These are phyloP conservation scores for Biston stratarius DNA, from an alignment of 2,888 invertebrate species.

Conservation along the genomic window DNA sequence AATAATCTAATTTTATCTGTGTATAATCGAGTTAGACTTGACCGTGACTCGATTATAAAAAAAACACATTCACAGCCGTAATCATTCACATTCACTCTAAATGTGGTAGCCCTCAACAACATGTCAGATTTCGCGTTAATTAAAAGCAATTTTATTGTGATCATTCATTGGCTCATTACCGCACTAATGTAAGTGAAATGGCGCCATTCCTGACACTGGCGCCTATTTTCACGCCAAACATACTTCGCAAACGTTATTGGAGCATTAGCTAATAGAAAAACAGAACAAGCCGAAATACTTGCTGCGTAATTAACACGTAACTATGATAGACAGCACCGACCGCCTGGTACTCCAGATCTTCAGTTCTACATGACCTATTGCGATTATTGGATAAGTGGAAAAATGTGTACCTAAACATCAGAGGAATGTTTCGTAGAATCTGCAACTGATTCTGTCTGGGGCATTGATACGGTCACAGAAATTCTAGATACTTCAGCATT, in stretches of 20 bases:
- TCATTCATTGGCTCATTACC: slow-evolving; percentile 24
- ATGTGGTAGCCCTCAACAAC: slow-evolving; percentile 28
- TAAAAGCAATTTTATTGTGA: slow-evolving; percentile 30
- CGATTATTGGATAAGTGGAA: slow-evolving; percentile 45
- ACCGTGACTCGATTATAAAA: slow-evolving; percentile 18
- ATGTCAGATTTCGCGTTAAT: slow-evolving; percentile 17
- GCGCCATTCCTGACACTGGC: slow-evolving; percentile 22
- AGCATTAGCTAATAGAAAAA: slow-evolving; percentile 39
- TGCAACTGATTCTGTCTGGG: slow-evolving; percentile 28
- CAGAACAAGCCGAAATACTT: slow-evolving; percentile 36
- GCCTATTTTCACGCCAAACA: slow-evolving; percentile 20
- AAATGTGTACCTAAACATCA: slow-evolving; percentile 25
- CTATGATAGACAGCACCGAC: slow-evolving; percentile 48
- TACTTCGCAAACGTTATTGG: slow-evolving; percentile 33
- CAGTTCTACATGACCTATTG: slow-evolving; percentile 45
- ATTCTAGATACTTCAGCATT: slow-evolving; percentile 26
- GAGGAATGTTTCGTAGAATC: slow-evolving; percentile 28
- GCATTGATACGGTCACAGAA: slow-evolving; percentile 29
- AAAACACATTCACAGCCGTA: slow-evolving; percentile 5
- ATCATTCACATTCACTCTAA: slow-evolving; percentile 16
- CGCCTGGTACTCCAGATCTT: slow-evolving; percentile 39
- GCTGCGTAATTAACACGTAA: slow-evolving; percentile 43
- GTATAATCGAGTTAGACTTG: background rate
- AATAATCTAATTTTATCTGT: background rate
- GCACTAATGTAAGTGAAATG: slow-evolving; percentile 23